phyloP scores from a whole-genome alignment of 2,888 invertebrate genomes.

The Volucella inflata region DNA sequence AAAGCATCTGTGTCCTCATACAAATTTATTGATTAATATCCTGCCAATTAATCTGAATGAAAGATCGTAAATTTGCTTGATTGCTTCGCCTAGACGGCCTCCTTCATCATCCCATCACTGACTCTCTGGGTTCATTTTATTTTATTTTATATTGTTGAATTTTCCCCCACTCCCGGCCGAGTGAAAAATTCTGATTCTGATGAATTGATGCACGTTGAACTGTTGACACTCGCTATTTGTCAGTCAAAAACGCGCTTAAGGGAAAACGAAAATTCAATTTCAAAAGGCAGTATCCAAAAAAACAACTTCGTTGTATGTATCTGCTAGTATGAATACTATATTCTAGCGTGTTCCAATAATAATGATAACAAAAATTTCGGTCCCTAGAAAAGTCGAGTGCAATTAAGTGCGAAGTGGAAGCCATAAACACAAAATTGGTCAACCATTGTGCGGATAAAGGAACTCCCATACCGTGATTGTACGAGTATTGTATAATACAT shows the following conservation, averaged over 20 bases:
- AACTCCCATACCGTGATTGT: neutral
- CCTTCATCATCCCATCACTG: neutral
- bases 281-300: constrained; percentile 22
- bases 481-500: neutral
- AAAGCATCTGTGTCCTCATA: neutral
- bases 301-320: neutral
- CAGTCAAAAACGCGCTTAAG: constrained; percentile 6
- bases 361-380: constrained; percentile 14
- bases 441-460: constrained; percentile 7
- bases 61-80: constrained; percentile 36
- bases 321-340: neutral
- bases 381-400: constrained; percentile 52
- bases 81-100: neutral
- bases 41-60: constrained; percentile 13
- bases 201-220: constrained; percentile 48
- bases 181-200: constrained; percentile 43
- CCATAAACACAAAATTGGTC: constrained; percentile 69
- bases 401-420: constrained; percentile 67
- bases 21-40: constrained; percentile 55
- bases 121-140: constrained; percentile 5
- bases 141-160: neutral
- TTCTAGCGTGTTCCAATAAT: constrained; percentile 22
- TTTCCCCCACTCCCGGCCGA: neutral
- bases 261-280: constrained; percentile 42
- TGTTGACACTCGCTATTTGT: constrained; percentile 51